Evolutionary conservation across 2,113 vertebrate genomes (phyloP).

Genomic region (Clarias macrocephalus): DNA sequence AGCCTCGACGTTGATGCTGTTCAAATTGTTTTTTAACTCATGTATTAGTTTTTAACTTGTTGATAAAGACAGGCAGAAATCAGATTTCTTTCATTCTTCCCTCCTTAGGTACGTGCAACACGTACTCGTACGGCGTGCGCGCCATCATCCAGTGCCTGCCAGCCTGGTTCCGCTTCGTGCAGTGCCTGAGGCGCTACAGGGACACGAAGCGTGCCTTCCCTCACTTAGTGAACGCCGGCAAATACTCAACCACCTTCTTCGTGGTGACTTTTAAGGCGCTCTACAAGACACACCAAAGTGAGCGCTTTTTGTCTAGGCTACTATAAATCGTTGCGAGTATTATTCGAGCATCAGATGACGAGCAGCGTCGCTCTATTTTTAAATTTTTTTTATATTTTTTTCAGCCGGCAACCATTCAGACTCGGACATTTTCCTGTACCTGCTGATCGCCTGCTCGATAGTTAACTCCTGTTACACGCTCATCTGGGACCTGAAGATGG

Average conservation of each 20-base stretch:
- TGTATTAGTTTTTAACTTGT: neutral
- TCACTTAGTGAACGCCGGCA: constrained; percentile 95
- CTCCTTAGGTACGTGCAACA: constrained; percentile 75
- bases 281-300: constrained; percentile 93
- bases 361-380: no score
- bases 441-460: constrained; percentile 87
- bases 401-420: constrained; percentile 70
- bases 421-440: constrained; percentile 88
- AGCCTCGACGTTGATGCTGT: neutral
- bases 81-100: neutral
- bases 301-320: neutral
- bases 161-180: constrained; percentile 96
- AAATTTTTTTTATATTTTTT: neutral
- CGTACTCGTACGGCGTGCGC: constrained; percentile 92
- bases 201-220: constrained; percentile 96
- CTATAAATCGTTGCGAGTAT: neutral
- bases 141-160: constrained; percentile 97
- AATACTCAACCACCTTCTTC: constrained; percentile 99
- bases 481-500: constrained; percentile 99
- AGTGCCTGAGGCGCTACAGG: constrained; percentile 96
- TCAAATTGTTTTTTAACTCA: no score
- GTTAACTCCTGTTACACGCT: constrained; percentile 96
- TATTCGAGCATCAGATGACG: neutral
- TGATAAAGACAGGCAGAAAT: neutral
- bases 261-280: constrained; percentile 93